Conservation (phyloP, 2,113 vertebrate genomes). For the Amazona guildingii region DNA sequence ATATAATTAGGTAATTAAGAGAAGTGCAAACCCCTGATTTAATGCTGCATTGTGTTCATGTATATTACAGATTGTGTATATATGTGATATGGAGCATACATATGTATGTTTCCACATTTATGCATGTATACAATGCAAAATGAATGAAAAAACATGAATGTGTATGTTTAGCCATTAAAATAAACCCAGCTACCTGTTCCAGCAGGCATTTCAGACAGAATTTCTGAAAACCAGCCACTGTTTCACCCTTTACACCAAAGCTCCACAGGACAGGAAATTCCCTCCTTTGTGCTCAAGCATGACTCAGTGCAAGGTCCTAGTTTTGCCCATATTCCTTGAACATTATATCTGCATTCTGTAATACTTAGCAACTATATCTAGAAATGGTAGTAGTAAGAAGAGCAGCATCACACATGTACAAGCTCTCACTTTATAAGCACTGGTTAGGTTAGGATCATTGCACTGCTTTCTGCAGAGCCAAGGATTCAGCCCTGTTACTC, state of each 20-base stretch:
- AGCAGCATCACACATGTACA: background rate
- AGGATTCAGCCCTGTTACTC: background rate
- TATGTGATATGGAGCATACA: background rate
- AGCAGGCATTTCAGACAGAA: background rate
- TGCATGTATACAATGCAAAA: background rate
- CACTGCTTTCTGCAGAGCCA: background rate
- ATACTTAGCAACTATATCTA: background rate
- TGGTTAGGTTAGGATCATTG: background rate
- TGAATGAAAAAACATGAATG: background rate
- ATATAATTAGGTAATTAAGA: constrained; percentile 64
- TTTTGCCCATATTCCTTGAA: background rate
- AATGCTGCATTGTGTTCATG: background rate
- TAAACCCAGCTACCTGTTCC: background rate
- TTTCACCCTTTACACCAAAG: background rate
- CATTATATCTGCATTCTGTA: background rate
- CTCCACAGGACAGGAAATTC: background rate
- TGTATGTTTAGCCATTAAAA: background rate
- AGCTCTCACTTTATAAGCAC: background rate
- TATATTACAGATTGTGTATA: background rate
- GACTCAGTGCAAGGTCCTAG: background rate
- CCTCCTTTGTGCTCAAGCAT: background rate
- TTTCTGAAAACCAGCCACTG: background rate
- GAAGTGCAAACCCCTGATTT: background rate
- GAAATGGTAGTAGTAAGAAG: background rate
- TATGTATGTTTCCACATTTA: background rate